Evolutionary conservation across 2,797 vertebrate genomes (phyloP).

Genomic region (Ptychadena robeensis): DNA sequence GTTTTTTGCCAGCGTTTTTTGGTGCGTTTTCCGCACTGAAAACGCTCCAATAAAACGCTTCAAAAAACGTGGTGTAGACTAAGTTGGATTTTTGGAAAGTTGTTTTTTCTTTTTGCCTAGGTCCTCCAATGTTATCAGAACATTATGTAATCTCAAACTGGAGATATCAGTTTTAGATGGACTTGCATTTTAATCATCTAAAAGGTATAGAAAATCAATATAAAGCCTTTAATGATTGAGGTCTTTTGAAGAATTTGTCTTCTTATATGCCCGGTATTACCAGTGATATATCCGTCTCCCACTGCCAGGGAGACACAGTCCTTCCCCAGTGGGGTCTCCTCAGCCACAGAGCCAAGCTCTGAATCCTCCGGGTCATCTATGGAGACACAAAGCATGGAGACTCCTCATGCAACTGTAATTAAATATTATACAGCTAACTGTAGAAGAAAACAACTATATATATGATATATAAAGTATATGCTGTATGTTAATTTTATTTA

Average conservation of each 20-base stretch:
- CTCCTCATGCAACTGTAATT: slow-evolving; percentile 42
- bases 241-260: slow-evolving; percentile 3
- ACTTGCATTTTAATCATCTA: not conserved
- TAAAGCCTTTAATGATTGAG: slow-evolving; percentile 1
- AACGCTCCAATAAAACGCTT: too few relatives aligned
- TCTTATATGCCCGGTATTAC: slow-evolving; percentile 69
- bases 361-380: slow-evolving; percentile 71
- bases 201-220: not conserved
- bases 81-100: too few relatives aligned
- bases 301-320: slow-evolving; percentile 73
- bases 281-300: slow-evolving; percentile 81
- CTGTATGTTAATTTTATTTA: not conserved
- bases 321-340: slow-evolving; percentile 71
- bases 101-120: too few relatives aligned
- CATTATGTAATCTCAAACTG: not conserved
- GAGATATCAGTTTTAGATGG: not conserved
- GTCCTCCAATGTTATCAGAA: not conserved
- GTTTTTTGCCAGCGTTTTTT: too few relatives aligned
- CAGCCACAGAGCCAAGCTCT: slow-evolving; percentile 59
- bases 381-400: slow-evolving; percentile 58
- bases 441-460: not conserved
- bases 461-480: too few relatives aligned
- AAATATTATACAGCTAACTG: not conserved
- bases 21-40: too few relatives aligned
- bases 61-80: too few relatives aligned